A percentile compares a stretch with the other conserved stretches of the same genome.
Evolutionary conservation across 2,797 vertebrate genomes (phyloP).

Genomic region (Lindbergichthys nudifrons): DNA sequence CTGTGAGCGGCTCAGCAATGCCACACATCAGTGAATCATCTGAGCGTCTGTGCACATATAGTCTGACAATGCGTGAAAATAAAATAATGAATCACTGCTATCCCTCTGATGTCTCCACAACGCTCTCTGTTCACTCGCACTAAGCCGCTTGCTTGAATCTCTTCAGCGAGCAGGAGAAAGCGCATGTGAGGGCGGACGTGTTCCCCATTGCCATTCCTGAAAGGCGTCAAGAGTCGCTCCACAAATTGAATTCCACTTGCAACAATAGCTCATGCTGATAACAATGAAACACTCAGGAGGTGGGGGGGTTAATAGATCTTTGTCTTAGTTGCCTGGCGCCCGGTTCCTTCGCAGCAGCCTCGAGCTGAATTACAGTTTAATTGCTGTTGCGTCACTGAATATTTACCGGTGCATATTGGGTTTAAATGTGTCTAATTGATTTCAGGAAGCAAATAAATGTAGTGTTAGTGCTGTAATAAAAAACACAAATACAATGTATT

Average conservation of each 20-base stretch:
- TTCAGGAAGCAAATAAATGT: too few species aligned
- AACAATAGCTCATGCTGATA: constrained; percentile 45
- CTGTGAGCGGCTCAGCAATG: constrained; percentile 50
- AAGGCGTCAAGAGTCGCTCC: constrained; percentile 24
- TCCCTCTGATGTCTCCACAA: constrained; percentile 49
- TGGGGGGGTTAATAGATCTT: constrained; percentile 60
- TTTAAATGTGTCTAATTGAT: constrained; percentile 31
- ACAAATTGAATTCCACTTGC: constrained; percentile 55
- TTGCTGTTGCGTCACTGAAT: constrained; percentile 50
- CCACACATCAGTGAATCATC: constrained; percentile 55
- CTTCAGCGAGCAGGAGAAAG: constrained; percentile 18
- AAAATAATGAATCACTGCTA: constrained; percentile 61
- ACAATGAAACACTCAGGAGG: constrained; percentile 50
- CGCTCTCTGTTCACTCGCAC: constrained; percentile 22
- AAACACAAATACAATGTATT: too few species aligned
- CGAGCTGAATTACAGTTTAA: constrained; percentile 52
- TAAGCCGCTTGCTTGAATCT: constrained; percentile 34
- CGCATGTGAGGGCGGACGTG: not conserved
- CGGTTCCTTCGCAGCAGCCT: constrained; percentile 18
- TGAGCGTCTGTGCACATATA: constrained; percentile 70
- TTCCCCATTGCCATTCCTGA: constrained; percentile 33
- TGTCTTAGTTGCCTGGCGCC: constrained; percentile 42
- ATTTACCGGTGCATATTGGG: constrained; percentile 25
- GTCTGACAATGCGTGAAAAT: constrained; percentile 52
- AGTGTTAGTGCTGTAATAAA: too few species aligned